phyloP scores from a whole-genome alignment of 2,888 invertebrate genomes.

The Hirtodrosophila confusa region DNA sequence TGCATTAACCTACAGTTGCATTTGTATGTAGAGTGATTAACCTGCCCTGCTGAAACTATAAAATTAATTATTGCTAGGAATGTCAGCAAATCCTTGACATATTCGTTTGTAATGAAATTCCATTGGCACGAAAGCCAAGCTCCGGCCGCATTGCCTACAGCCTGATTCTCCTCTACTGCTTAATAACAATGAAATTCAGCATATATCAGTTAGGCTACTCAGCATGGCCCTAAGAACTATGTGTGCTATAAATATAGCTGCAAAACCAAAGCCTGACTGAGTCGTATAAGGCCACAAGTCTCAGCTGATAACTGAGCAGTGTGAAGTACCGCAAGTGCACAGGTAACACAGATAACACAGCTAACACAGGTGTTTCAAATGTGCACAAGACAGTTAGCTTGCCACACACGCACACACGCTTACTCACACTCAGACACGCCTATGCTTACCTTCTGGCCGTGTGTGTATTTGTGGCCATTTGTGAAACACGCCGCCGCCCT shows the following conservation, averaged over 20 bases:
- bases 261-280: constrained; percentile 24
- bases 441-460: constrained; percentile 83
- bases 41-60: too few relatives aligned
- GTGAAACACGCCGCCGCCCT: constrained; percentile 83
- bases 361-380: constrained; percentile 41
- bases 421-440: constrained; percentile 8
- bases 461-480: constrained; percentile 82
- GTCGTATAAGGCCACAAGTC: constrained; percentile 15
- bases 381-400: constrained; percentile 10
- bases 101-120: too few relatives aligned
- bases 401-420: constrained; percentile 1
- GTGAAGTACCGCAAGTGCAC: constrained; percentile 30
- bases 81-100: too few relatives aligned
- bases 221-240: too few relatives aligned
- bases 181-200: too few relatives aligned
- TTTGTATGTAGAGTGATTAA: too few relatives aligned
- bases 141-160: too few relatives aligned
- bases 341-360: constrained; percentile 9
- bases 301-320: constrained; percentile 6
- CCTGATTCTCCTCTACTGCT: too few relatives aligned
- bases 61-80: too few relatives aligned
- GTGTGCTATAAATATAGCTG: constrained; percentile 22
- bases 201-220: too few relatives aligned
- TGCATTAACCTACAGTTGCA: too few relatives aligned
- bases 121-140: too few relatives aligned